These are phyloP conservation scores for Corythaeola cristata DNA, from an alignment of 2,113 vertebrate species.

Conservation along the genomic window DNA sequence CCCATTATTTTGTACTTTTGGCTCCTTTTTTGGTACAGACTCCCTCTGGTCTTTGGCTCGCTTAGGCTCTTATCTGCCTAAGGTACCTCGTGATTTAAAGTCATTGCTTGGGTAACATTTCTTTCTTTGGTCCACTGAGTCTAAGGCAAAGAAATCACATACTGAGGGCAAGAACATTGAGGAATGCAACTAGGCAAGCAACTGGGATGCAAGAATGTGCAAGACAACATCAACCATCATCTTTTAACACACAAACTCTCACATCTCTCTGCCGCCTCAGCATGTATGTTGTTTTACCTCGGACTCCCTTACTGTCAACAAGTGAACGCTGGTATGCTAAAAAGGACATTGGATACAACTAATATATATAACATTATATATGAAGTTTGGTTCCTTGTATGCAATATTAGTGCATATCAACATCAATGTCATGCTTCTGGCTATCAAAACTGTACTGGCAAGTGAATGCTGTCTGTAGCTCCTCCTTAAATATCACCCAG, in stretches of 20 bases:
- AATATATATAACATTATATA: background rate
- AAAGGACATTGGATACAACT: background rate
- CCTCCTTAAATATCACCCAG: background rate
- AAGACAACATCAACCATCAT: constrained; percentile 14
- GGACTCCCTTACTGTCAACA: background rate
- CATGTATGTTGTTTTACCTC: background rate
- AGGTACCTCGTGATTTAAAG: background rate
- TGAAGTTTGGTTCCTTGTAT: background rate
- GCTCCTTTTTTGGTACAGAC: background rate
- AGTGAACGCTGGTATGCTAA: background rate
- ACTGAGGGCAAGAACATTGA: constrained; percentile 27
- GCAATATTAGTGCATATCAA: background rate
- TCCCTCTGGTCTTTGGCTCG: background rate
- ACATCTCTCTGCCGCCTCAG: constrained; percentile 9
- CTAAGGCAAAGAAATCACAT: constrained; percentile 37
- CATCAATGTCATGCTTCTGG: background rate
- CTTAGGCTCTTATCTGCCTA: background rate
- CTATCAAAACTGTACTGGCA: background rate
- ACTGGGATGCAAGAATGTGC: constrained; percentile 36
- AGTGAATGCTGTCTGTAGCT: background rate
- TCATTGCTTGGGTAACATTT: background rate
- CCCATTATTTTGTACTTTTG: background rate
- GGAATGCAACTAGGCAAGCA: constrained; percentile 20
- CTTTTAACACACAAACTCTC: constrained; percentile 18
- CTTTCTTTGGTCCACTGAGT: constrained; percentile 2